Base-by-base conservation (phyloP, 1,140 invertebrate genomes). In the Drosophila obscura region DNA sequence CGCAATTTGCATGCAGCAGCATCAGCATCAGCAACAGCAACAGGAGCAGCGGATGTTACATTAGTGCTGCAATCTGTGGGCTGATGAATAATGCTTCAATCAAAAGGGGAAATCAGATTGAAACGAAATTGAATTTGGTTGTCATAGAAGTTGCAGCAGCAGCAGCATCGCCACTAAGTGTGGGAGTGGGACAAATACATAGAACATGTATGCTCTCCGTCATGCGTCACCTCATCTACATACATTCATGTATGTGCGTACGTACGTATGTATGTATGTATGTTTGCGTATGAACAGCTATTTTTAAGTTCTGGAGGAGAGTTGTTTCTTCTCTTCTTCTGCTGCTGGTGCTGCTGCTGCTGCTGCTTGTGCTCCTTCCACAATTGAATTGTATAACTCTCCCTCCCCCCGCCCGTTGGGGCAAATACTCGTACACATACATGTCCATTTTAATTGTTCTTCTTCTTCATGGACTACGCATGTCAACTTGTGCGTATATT, bases 391-490 rank as follows among this genome's bases (percentile, higher is more conserved):
- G 73, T 75, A 76, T 76, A 76, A 76, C 72, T 76, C 56, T 67
- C 55, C 56, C 35, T 39, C 19, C 19, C 19, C 19, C 19, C 19
- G 1, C 35, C 35, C 4, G 35, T 13, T 59, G 28, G 55, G 44
- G 74, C 78, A 78, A 87, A 87, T 78, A 39, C 35, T 39, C 35
- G 9, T 13, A 39, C 35, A 39, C 4, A 39, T 13, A 11, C 11
- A 39, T 39, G 87, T 87, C 73, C 75, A 81, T 83, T 88, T 82
- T 83, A 89, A 83, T 88, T 88, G 83, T 87, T 87, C 72, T 87
- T 87, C 78, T 81, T 88, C 76, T 87, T 87, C 78, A 79, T 78
- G 83, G 78, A 88, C 79, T 87, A 87, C 82, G 82, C 82, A 87
- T 87, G 82, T 88, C 79, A 88, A 87, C 82, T 85, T 85, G 66